phyloP scores from a whole-genome alignment of 2,888 invertebrate species.

The Nineta flava region DNA sequence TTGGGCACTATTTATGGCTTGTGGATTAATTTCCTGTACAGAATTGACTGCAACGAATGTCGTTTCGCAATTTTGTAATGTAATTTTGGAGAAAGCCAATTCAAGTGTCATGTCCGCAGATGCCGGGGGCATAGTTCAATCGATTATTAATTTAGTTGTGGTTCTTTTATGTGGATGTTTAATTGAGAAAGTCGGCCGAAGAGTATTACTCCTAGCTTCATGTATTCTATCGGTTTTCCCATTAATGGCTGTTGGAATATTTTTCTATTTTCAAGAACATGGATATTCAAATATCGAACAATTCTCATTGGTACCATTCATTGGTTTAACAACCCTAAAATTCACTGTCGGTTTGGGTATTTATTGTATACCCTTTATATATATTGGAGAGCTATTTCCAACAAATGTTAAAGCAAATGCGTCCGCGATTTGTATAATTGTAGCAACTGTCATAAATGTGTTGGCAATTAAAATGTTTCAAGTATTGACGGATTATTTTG shows the following conservation, averaged over 20 bases:
- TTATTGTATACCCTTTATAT: conserved; percentile 27
- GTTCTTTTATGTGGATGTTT: conserved; percentile 34
- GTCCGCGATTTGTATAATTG: conserved; percentile 28
- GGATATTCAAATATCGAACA: conserved; percentile 17
- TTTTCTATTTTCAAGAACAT: conserved; percentile 23
- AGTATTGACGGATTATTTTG: conserved; percentile 17
- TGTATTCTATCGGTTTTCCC: conserved; percentile 23
- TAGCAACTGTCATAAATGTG: conserved; percentile 25
- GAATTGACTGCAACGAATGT: conserved; percentile 24
- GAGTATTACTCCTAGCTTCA: conserved; percentile 28
- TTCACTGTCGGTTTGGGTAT: conserved; percentile 26
- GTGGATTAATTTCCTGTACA: conserved; percentile 26
- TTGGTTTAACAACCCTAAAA: conserved; percentile 24
- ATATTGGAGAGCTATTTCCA: conserved; percentile 31
- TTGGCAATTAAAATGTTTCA: conserved; percentile 24
- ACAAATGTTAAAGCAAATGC: conserved; percentile 30
- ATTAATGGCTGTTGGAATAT: conserved; percentile 20
- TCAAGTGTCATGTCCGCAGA: conserved; percentile 20
- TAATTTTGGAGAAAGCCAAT: conserved; percentile 19
- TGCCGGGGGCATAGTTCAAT: neutral
- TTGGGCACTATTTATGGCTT: conserved; percentile 38
- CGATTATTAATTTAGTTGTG: conserved; percentile 33
- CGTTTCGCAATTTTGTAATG: conserved; percentile 30
- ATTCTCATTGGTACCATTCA: conserved; percentile 24
- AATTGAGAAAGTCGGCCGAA: conserved; percentile 32